phyloP scores from a whole-genome alignment of 2,888 invertebrate species.

The Macaria liturata region DNA sequence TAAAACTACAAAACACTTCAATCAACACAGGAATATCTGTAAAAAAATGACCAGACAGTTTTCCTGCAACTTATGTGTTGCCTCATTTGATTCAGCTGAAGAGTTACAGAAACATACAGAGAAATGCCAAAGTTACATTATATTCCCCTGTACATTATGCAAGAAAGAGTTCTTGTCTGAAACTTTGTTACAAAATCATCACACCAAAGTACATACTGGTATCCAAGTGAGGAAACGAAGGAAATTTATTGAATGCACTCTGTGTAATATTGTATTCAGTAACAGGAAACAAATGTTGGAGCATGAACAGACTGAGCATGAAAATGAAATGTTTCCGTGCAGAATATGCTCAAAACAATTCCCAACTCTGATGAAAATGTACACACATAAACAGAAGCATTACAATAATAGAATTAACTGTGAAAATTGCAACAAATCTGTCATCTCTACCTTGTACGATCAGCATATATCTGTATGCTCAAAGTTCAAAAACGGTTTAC shows the following conservation, averaged over 20 bases:
- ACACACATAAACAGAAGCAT: slow-evolving; percentile 51
- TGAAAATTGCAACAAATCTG: slow-evolving; percentile 44
- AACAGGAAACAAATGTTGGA: slow-evolving; percentile 47
- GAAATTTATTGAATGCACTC: slow-evolving; percentile 52
- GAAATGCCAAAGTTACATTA: slow-evolving; percentile 45
- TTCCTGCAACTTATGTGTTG: slow-evolving; percentile 46
- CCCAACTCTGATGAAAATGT: slow-evolving; percentile 46
- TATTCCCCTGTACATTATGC: slow-evolving; percentile 49
- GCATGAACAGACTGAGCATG: slow-evolving; percentile 47
- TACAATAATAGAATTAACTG: slow-evolving; percentile 50
- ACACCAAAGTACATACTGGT: slow-evolving; percentile 49
- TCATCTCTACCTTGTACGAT: slow-evolving; percentile 45
- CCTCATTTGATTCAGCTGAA: slow-evolving; percentile 47
- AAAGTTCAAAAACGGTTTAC: slow-evolving; percentile 29
- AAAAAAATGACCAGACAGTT: slow-evolving; percentile 39
- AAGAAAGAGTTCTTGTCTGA: slow-evolving; percentile 47
- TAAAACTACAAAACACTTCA: slow-evolving; percentile 38
- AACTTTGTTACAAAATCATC: slow-evolving; percentile 48
- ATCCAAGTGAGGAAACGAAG: slow-evolving; percentile 53
- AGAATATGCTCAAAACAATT: slow-evolving; percentile 49
- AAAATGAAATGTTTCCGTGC: slow-evolving; percentile 48
- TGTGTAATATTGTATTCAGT: slow-evolving; percentile 51
- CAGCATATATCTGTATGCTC: slow-evolving; percentile 49
- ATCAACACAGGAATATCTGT: slow-evolving; percentile 46
- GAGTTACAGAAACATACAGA: slow-evolving; percentile 45